These are phyloP conservation scores for Nesidiocoris tenuis DNA, from an alignment of 2,888 invertebrate species.

Conservation along the genomic window DNA sequence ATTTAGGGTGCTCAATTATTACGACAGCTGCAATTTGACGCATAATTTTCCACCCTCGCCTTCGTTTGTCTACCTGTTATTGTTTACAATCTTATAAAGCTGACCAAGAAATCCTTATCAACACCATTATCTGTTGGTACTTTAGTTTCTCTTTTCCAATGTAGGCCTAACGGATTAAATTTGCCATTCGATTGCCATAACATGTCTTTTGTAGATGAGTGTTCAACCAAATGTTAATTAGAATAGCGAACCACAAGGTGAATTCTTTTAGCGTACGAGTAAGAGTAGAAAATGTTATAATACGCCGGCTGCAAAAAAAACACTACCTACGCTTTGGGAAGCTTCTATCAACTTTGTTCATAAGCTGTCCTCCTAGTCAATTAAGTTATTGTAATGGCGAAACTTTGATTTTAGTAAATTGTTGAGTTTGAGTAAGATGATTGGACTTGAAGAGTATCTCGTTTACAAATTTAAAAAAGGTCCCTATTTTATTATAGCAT, in stretches of 20 bases:
- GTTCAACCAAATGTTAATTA: slow-evolving; percentile 18
- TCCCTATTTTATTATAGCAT: too few species aligned
- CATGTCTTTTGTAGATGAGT: slow-evolving; percentile 9
- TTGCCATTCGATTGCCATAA: slow-evolving; percentile 2
- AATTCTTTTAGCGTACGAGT: slow-evolving; percentile 22
- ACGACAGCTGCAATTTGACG: slow-evolving; percentile 39
- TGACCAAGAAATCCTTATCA: slow-evolving; percentile 16
- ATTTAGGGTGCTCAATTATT: slow-evolving; percentile 51
- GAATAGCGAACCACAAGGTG: slow-evolving; percentile 10
- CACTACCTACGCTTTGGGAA: slow-evolving; percentile 20
- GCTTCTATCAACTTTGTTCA: slow-evolving; percentile 26
- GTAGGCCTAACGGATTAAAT: slow-evolving; percentile 24
- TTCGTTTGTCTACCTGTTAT: slow-evolving; percentile 8
- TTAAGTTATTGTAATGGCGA: slow-evolving; percentile 14
- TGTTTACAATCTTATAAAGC: slow-evolving; percentile 10
- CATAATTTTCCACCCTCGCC: slow-evolving; percentile 36
- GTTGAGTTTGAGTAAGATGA: too few species aligned
- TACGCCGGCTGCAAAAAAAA: slow-evolving; percentile 15
- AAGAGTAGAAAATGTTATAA: slow-evolving; percentile 25
- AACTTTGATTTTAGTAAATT: too few species aligned
- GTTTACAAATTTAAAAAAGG: too few species aligned
- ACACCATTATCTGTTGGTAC: neutral
- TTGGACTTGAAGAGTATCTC: too few species aligned
- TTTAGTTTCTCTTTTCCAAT: slow-evolving; percentile 4
- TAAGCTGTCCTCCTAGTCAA: slow-evolving; percentile 35